A percentile compares a stretch with the other conserved stretches of the same genome.
phyloP scores from a whole-genome alignment of 2,797 vertebrate species.

The Bufotes viridis region DNA sequence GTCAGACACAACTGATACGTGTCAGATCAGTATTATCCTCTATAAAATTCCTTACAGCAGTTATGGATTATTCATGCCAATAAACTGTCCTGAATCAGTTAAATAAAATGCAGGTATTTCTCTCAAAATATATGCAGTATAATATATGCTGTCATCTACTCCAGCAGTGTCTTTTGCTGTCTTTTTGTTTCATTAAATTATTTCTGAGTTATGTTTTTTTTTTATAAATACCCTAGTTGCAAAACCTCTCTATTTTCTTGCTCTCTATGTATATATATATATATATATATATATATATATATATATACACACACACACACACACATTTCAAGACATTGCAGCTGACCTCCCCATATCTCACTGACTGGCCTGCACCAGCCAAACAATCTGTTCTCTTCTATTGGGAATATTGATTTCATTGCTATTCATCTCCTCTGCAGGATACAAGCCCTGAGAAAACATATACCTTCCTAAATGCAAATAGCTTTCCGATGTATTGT shows the following conservation, averaged over 20 bases:
- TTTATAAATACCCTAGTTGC: too few species aligned
- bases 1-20: too few species aligned
- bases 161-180: background rate
- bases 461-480: constrained; percentile 42
- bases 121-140: background rate
- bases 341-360: constrained; percentile 35
- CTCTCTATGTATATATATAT: too few species aligned
- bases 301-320: too few species aligned
- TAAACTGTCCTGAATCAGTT: background rate
- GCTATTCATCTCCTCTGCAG: constrained; percentile 16
- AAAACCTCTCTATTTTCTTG: too few species aligned
- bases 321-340: background rate
- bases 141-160: background rate
- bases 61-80: constrained; percentile 1
- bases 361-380: background rate
- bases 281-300: too few species aligned
- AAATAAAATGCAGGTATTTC: background rate
- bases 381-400: constrained; percentile 40
- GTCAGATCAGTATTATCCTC: too few species aligned
- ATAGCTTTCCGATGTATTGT: constrained; percentile 32
- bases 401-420: constrained; percentile 53
- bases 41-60: background rate
- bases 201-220: background rate
- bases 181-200: background rate
- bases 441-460: constrained; percentile 16